phyloP scores from a whole-genome alignment of 2,797 vertebrate genomes.

The Macropodus opercularis region DNA sequence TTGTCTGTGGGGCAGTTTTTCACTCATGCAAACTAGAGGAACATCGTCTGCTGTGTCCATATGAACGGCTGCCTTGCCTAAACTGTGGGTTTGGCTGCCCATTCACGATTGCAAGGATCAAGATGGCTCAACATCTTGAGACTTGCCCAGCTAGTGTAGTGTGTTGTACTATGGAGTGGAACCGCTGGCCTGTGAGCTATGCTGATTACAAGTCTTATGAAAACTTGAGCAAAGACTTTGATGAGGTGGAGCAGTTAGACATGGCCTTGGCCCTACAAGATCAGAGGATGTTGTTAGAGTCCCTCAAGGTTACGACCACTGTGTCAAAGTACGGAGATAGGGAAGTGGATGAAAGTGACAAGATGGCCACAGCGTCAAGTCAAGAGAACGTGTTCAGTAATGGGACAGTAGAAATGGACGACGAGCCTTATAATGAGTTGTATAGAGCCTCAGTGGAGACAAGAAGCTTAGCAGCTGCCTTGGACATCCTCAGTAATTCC shows the following conservation, averaged over 20 bases:
- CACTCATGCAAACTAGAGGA: conserved; percentile 94
- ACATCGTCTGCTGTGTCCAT: conserved; percentile 92
- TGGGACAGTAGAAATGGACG: conserved; percentile 84
- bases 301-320: conserved; percentile 93
- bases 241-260: conserved; percentile 96
- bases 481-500: conserved; percentile 92
- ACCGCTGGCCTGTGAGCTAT: conserved; percentile 98
- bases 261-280: conserved; percentile 99
- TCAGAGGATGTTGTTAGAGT: conserved; percentile 97
- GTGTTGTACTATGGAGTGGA: conserved; percentile 99
- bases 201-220: conserved; percentile 96
- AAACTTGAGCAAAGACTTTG: conserved; percentile 95
- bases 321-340: conserved; percentile 88
- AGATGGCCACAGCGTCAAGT: conserved; percentile 79
- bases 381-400: conserved; percentile 57
- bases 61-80: conserved; percentile 93
- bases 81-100: conserved; percentile 96
- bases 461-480: conserved; percentile 91
- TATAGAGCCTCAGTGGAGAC: conserved; percentile 92
- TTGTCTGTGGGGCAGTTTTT: conserved; percentile 96
- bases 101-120: conserved; percentile 88
- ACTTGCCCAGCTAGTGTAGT: conserved; percentile 96
- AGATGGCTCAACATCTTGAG: conserved; percentile 93
- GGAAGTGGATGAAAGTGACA: conserved; percentile 78
- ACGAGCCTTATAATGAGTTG: conserved; percentile 89